These are phyloP conservation scores for Etheostoma nigrum DNA, from an alignment of 2,797 vertebrate species.

Conservation along the genomic window DNA sequence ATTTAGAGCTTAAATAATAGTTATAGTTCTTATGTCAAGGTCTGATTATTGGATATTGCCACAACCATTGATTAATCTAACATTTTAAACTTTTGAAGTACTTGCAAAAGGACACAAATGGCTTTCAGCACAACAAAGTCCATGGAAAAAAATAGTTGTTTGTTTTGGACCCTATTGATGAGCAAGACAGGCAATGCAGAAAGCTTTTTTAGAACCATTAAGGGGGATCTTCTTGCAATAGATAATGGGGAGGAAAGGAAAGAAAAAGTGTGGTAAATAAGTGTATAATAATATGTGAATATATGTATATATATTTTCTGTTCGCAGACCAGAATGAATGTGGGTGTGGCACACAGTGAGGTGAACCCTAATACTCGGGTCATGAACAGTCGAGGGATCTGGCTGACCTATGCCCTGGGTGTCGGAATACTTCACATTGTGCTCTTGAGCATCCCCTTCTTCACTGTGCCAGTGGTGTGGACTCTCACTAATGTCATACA, in stretches of 20 bases:
- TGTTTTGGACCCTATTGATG: neutral
- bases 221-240: neutral
- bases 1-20: neutral
- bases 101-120: neutral
- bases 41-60: neutral
- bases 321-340: conserved; percentile 91
- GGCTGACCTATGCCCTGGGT: conserved; percentile 95
- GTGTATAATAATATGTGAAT: conserved; percentile 5
- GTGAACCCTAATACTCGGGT: conserved; percentile 97
- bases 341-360: conserved; percentile 98
- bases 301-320: neutral
- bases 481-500: conserved; percentile 98
- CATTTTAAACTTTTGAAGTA: neutral
- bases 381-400: conserved; percentile 98
- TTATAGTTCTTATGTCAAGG: neutral
- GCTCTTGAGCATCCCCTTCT: conserved; percentile 97
- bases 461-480: conserved; percentile 96
- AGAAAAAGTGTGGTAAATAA: neutral
- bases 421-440: conserved; percentile 96
- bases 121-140: neutral
- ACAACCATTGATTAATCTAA: neutral
- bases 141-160: too few species aligned
- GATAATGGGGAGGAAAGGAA: neutral
- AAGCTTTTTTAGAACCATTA: neutral
- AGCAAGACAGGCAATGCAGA: neutral